Conservation (phyloP, 2,888 invertebrate species). For the Willowsia nigromaculata region DNA sequence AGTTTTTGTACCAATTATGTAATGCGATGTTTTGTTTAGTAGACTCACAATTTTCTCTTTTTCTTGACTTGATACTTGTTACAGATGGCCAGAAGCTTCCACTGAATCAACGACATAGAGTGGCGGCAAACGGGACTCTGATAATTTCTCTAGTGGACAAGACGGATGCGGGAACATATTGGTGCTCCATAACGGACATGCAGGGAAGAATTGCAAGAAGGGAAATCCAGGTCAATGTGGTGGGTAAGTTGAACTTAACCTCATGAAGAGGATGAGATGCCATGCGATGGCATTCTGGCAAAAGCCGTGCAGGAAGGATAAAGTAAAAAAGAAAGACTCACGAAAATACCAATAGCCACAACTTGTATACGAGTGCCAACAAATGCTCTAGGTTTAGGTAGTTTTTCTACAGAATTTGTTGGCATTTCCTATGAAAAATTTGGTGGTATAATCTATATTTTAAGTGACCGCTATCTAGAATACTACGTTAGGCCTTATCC, state of each 20-base stretch:
- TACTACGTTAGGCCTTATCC: not conserved
- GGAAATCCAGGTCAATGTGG: slow-evolving; percentile 88
- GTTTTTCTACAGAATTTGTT: not conserved
- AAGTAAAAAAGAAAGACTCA: not conserved
- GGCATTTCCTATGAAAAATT: not conserved
- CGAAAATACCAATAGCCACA: not conserved
- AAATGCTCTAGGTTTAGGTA: not conserved
- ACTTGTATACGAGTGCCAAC: not conserved
- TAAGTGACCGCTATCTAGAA: not conserved
- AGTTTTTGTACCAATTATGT: not conserved
- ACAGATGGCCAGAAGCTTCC: slow-evolving; percentile 77
- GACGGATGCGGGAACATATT: slow-evolving; percentile 89
- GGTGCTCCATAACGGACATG: slow-evolving; percentile 89
- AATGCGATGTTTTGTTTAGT: not conserved
- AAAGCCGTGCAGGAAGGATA: not conserved
- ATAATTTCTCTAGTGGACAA: slow-evolving; percentile 89
- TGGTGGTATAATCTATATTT: not conserved
- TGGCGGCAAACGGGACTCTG: slow-evolving; percentile 85
- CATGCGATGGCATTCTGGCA: not conserved
- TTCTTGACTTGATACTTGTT: slow-evolving; percentile 3
- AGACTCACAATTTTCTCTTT: not conserved
- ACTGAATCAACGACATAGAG: slow-evolving; percentile 76
- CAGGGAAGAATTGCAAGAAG: slow-evolving; percentile 88
- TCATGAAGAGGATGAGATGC: slow-evolving; percentile 19
- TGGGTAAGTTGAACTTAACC: slow-evolving; percentile 83